Conservation (phyloP, 2,888 invertebrate genomes). For the Pyralis farinalis region DNA sequence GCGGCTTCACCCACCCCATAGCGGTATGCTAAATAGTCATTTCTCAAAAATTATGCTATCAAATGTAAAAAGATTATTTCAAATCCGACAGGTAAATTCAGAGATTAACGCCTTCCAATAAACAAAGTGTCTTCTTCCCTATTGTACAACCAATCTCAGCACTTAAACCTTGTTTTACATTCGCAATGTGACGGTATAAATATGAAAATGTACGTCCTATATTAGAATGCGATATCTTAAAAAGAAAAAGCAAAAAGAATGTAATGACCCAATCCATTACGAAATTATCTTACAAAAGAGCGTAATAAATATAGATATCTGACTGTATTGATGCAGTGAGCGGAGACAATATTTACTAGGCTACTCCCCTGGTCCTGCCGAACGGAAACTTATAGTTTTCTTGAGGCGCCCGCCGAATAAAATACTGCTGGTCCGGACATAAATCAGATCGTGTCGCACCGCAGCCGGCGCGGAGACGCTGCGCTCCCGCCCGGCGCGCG, state of each 20-base stretch:
- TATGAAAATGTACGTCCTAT: too few relatives aligned
- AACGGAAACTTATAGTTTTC: slow-evolving; percentile 80
- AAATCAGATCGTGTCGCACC: slow-evolving; percentile 72
- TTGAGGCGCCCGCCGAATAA: slow-evolving; percentile 80
- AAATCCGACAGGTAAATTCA: too few relatives aligned
- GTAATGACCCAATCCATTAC: slow-evolving; percentile 72
- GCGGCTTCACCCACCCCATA: too few relatives aligned
- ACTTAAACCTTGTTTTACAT: too few relatives aligned
- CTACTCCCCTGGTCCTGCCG: slow-evolving; percentile 74
- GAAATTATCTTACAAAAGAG: slow-evolving; percentile 69
- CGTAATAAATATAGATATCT: slow-evolving; percentile 75
- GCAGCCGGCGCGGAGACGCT: slow-evolving; percentile 69
- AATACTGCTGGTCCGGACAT: slow-evolving; percentile 75
- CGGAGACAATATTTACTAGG: slow-evolving; percentile 78
- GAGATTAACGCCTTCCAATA: too few relatives aligned
- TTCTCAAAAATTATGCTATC: too few relatives aligned
- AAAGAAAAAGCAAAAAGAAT: slow-evolving; percentile 43
- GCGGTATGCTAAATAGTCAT: too few relatives aligned
- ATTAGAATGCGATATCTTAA: too few relatives aligned
- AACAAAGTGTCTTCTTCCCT: too few relatives aligned
- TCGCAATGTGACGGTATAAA: too few relatives aligned
- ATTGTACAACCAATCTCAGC: too few relatives aligned
- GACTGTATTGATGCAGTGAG: slow-evolving; percentile 70
- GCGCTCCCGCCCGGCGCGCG: slow-evolving; percentile 27
- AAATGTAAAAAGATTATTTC: too few relatives aligned